Evolutionary conservation across 2,113 vertebrate species (phyloP).

Genomic region (Struthio camelus): DNA sequence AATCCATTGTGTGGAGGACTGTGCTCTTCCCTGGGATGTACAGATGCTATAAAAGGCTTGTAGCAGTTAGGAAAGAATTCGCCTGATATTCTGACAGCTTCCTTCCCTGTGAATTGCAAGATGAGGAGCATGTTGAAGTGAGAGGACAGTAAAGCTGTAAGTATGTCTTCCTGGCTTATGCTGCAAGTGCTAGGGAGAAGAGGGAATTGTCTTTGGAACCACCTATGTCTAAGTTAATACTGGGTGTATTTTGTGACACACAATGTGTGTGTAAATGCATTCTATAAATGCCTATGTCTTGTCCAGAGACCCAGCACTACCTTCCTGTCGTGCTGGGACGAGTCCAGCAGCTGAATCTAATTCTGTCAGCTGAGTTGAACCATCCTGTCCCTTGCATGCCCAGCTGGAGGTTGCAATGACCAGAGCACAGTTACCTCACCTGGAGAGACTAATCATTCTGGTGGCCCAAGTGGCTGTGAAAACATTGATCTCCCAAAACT

Average conservation of each 20-base stretch:
- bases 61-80: not conserved
- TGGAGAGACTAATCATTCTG: not conserved
- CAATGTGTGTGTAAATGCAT: not conserved
- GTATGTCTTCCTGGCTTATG: not conserved
- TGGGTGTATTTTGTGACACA: not conserved
- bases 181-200: not conserved
- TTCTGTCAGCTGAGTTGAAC: not conserved
- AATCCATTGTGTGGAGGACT: not conserved
- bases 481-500: fast-evolving
- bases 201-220: not conserved
- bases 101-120: not conserved
- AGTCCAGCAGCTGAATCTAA: not conserved
- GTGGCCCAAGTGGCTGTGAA: not conserved
- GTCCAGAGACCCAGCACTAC: not conserved
- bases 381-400: fast-evolving
- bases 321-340: not conserved
- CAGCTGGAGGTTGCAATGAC: not conserved
- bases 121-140: not conserved
- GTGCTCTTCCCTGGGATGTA: not conserved
- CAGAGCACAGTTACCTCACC: not conserved
- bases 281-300: not conserved
- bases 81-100: not conserved
- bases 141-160: not conserved
- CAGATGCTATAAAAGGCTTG: not conserved
- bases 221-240: fast-evolving